Percentiles rank a stretch among this genome's conserved stretches.
Conservation (phyloP, 2,888 invertebrate genomes). For the Arrhopalites spinosus region DNA sequence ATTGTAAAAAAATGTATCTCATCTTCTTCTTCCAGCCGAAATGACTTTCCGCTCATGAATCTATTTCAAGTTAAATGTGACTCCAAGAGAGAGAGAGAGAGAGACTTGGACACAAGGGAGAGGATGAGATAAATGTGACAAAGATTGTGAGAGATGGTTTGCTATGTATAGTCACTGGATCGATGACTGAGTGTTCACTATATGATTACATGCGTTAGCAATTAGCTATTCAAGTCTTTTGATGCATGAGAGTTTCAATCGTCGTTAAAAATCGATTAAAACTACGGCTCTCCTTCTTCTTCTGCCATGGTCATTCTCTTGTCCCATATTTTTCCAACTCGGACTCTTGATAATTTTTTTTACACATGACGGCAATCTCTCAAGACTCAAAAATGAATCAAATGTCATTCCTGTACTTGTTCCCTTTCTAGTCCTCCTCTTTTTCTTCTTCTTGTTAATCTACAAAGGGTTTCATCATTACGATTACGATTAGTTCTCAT, state of each 20-base stretch:
- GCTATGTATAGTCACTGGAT: neutral
- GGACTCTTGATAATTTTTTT: no score
- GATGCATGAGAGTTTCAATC: slow-evolving; percentile 44
- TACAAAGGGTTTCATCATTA: no score
- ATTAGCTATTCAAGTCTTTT: slow-evolving; percentile 42
- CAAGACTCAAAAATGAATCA: no score
- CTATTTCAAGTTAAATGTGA: slow-evolving; percentile 9
- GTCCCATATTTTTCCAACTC: slow-evolving; percentile 36
- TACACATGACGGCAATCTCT: neutral
- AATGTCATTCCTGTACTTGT: neutral
- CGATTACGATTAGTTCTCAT: no score
- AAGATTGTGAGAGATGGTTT: neutral
- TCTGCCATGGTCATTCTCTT: slow-evolving; percentile 17
- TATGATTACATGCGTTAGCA: slow-evolving; percentile 46
- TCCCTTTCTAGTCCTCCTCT: no score
- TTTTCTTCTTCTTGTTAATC: no score
- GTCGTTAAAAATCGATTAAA: slow-evolving; percentile 51
- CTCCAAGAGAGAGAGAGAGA: neutral
- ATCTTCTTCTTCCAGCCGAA: slow-evolving; percentile 24
- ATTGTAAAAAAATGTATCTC: neutral
- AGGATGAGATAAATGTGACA: neutral
- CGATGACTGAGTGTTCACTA: slow-evolving; percentile 30
- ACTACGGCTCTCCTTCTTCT: slow-evolving; percentile 9
- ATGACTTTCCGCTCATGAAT: slow-evolving; percentile 39
- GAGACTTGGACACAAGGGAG: neutral